Evolutionary conservation across 2,113 vertebrate genomes (phyloP).

Genomic region (Sporophila hypoxantha): DNA sequence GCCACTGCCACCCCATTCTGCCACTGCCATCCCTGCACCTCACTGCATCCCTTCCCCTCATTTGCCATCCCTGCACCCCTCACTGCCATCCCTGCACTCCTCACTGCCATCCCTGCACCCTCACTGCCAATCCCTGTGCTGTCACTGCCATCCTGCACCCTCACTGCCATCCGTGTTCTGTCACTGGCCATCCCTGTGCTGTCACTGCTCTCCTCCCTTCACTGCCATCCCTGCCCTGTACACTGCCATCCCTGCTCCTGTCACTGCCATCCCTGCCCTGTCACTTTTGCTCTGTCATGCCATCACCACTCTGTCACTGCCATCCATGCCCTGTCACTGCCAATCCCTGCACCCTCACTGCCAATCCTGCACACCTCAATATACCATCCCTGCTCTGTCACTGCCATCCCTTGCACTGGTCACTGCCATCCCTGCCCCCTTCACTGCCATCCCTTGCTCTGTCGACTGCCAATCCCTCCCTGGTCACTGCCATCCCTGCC

Average conservation of each 20-base stretch:
- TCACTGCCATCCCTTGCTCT: too few species aligned
- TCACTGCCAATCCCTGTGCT: accelerated
- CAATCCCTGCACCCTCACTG: neutral
- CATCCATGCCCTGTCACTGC: neutral
- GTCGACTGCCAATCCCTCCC: neutral
- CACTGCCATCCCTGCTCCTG: neutral
- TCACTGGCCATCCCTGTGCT: too few species aligned
- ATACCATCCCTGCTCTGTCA: neutral
- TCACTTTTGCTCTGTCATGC: too few species aligned
- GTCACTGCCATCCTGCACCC: neutral
- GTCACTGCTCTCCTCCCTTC: neutral
- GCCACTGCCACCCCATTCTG: too few species aligned
- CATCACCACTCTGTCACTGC: neutral
- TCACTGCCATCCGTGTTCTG: neutral
- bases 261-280: accelerated
- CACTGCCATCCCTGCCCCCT: neutral
- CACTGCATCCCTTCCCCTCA: too few species aligned
- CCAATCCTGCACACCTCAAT: neutral
- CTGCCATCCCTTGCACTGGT: neutral
- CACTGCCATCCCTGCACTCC: neutral
- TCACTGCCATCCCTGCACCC: too few species aligned
- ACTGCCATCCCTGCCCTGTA: too few species aligned
- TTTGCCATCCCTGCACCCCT: too few species aligned
- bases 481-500: neutral
- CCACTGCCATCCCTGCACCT: neutral